Conservation (phyloP, 92 coral and sea anemone genomes). For the Umimayanthus chanpuru region DNA sequence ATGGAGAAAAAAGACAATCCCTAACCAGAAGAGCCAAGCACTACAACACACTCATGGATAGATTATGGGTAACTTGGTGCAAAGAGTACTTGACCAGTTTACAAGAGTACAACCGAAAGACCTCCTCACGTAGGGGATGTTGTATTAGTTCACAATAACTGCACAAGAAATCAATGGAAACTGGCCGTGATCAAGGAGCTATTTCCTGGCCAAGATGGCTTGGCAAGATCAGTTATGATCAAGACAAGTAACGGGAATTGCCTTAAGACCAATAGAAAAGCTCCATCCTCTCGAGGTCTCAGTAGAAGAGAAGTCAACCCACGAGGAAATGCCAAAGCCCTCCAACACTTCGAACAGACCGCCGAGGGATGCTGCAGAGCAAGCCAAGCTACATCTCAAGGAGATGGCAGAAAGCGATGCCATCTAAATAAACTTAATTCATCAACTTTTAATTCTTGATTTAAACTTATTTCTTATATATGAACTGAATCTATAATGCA, state of each 20-base stretch:
- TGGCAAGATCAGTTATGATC: conserved; percentile 7
- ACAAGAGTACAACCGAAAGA: neutral
- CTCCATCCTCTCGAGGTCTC: conserved; percentile 15
- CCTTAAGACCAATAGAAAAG: conserved; percentile 13
- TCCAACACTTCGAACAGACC: no score
- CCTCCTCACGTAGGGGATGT: conserved; percentile 15
- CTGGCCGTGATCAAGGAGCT: conserved; percentile 20
- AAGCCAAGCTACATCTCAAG: no score
- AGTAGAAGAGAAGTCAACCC: conserved; percentile 6
- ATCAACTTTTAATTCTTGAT: neutral
- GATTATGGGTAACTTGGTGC: conserved; percentile 1
- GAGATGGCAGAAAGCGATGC: no score
- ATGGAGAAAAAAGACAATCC: conserved; percentile 26
- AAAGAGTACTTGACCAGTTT: conserved; percentile 22
- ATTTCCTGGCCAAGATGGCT: conserved; percentile 9
- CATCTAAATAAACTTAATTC: no score
- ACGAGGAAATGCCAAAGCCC: neutral
- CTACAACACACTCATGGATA: conserved; percentile 14
- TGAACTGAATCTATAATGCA: conserved; percentile 19
- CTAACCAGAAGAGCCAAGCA: conserved; percentile 13
- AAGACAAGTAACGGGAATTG: neutral
- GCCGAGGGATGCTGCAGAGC: no score
- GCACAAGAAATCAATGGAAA: conserved; percentile 20
- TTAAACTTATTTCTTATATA: neutral
- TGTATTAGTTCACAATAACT: conserved; percentile 16